Evolutionary conservation across 2,113 vertebrate genomes (phyloP).

Genomic region (Leptodactylus fuscus): DNA sequence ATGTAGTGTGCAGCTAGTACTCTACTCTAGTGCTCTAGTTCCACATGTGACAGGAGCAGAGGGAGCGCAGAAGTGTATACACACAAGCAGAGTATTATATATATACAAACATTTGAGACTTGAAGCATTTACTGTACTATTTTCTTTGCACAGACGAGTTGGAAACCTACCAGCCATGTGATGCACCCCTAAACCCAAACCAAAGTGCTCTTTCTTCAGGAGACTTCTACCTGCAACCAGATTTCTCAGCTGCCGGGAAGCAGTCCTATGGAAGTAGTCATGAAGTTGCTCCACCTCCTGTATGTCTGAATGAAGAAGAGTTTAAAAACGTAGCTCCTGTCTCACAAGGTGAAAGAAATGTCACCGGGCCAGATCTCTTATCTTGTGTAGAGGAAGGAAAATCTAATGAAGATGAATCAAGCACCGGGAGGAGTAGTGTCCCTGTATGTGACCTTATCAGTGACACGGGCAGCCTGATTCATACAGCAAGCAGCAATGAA

Average conservation of each 20-base stretch:
- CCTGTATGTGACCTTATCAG: slow-evolving; percentile 92
- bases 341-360: slow-evolving; percentile 73
- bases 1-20: too few species aligned
- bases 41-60: not conserved
- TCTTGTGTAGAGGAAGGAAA: slow-evolving; percentile 83
- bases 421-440: slow-evolving; percentile 77
- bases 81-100: not conserved
- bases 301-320: slow-evolving; percentile 26
- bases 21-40: too few species aligned
- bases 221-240: slow-evolving; percentile 70
- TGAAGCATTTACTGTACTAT: slow-evolving; percentile 43
- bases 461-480: slow-evolving; percentile 81
- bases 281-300: slow-evolving; percentile 68
- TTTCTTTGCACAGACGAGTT: slow-evolving; percentile 77
- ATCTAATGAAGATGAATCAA: slow-evolving; percentile 74
- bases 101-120: not conserved
- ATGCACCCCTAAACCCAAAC: slow-evolving; percentile 67
- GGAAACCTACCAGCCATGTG: slow-evolving; percentile 73
- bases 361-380: slow-evolving; percentile 89
- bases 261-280: slow-evolving; percentile 58
- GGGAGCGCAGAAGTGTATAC: slow-evolving; percentile 5
- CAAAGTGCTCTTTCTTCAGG: slow-evolving; percentile 69
- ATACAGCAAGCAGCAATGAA: slow-evolving; percentile 72
- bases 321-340: slow-evolving; percentile 63
- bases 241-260: slow-evolving; percentile 63